These are phyloP conservation scores for Parapsyche elsis DNA, from an alignment of 1,140 invertebrate genomes.

Conservation along the genomic window DNA sequence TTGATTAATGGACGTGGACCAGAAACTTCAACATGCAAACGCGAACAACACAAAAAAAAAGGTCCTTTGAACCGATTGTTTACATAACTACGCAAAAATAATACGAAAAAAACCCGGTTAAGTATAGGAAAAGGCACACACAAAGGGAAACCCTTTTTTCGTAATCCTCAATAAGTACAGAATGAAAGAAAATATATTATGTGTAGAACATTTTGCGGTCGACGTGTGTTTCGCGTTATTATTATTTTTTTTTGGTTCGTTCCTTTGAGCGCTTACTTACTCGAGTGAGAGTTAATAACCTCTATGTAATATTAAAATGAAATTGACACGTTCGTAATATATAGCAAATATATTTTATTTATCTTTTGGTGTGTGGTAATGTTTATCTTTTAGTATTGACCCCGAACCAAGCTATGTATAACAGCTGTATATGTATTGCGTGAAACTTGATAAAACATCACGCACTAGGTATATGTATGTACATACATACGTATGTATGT, in stretches of 20 bases:
- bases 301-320: no score
- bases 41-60: conserved; percentile 14
- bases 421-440: not conserved
- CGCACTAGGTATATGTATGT: no score
- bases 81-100: conserved; percentile 17
- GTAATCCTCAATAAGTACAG: not conserved
- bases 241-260: no score
- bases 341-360: no score
- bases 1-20: conserved; percentile 17
- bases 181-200: not conserved
- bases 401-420: no score
- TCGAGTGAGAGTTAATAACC: no score
- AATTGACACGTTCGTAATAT: no score
- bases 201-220: not conserved
- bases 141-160: not conserved
- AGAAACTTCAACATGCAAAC: conserved; percentile 24
- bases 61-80: conserved; percentile 32
- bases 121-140: conserved; percentile 4
- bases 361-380: no score
- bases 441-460: not conserved
- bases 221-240: not conserved
- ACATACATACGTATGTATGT: no score
- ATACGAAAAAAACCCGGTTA: not conserved
- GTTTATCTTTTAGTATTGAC: no score
- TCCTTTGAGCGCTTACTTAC: no score